phyloP scores from a whole-genome alignment of 2,113 vertebrate genomes.

The Dipodomys spectabilis region DNA sequence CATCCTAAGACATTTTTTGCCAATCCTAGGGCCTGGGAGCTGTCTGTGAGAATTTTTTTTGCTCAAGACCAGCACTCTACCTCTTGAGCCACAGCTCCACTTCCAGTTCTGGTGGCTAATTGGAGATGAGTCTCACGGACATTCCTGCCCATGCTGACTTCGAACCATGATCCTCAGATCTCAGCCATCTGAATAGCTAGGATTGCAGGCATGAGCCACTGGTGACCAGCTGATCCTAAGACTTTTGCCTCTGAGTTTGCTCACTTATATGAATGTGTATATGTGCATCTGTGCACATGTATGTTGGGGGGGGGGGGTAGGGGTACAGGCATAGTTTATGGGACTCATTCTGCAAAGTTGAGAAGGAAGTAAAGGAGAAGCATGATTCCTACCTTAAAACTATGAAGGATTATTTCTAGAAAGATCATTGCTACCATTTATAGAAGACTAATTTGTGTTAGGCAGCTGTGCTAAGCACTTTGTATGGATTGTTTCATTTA shows the following conservation, averaged over 20 bases:
- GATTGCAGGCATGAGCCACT: too few relatives aligned
- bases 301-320: too few relatives aligned
- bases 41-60: too few relatives aligned
- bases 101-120: too few relatives aligned
- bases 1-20: neutral
- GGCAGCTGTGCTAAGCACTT: neutral
- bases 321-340: neutral
- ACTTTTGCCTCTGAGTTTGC: neutral
- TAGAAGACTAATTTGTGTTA: neutral
- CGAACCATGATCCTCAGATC: too few relatives aligned
- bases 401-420: constrained; percentile 27
- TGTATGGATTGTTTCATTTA: neutral
- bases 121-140: too few relatives aligned
- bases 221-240: too few relatives aligned
- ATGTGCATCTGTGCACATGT: neutral
- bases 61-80: too few relatives aligned
- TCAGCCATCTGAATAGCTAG: too few relatives aligned
- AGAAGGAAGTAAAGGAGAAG: neutral
- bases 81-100: too few relatives aligned
- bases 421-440: neutral
- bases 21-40: too few relatives aligned
- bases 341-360: neutral
- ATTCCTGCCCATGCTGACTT: too few relatives aligned
- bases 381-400: neutral
- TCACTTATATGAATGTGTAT: neutral